phyloP scores from a whole-genome alignment of 2,888 invertebrate species.

The Xanthorhoe designata region DNA sequence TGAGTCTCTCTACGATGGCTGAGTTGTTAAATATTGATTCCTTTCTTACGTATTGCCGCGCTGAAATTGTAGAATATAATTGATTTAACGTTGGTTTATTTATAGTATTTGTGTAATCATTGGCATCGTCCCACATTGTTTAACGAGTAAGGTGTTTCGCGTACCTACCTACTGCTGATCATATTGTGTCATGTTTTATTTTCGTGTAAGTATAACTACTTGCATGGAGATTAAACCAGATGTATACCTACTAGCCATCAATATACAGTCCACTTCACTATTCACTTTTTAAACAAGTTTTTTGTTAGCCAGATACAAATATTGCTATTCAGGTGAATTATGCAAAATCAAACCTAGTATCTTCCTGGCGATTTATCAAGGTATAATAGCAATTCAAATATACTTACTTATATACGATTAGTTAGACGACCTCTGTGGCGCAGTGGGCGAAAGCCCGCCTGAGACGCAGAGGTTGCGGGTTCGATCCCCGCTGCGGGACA shows the following conservation, averaged over 20 bases:
- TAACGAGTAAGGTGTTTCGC: conserved; percentile 14
- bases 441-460: too few species aligned
- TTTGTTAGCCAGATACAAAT: too few species aligned
- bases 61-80: conserved; percentile 9
- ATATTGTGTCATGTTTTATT: conserved; percentile 38
- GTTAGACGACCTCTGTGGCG: too few species aligned
- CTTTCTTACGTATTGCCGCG: conserved; percentile 3
- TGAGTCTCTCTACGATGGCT: too few species aligned
- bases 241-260: background rate
- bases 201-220: conserved; percentile 3
- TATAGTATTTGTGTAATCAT: conserved; percentile 39
- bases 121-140: conserved; percentile 38
- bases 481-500: too few species aligned
- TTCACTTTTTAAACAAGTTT: background rate
- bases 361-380: too few species aligned
- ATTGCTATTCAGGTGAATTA: too few species aligned
- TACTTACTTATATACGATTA: too few species aligned
- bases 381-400: too few species aligned
- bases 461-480: too few species aligned
- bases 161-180: conserved; percentile 31
- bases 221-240: background rate
- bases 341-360: too few species aligned
- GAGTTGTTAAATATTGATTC: background rate
- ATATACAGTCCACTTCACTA: background rate
- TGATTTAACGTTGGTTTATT: conserved; percentile 25